Evolutionary conservation across 2,113 vertebrate species (phyloP).

Genomic region (Falco punctatus): DNA sequence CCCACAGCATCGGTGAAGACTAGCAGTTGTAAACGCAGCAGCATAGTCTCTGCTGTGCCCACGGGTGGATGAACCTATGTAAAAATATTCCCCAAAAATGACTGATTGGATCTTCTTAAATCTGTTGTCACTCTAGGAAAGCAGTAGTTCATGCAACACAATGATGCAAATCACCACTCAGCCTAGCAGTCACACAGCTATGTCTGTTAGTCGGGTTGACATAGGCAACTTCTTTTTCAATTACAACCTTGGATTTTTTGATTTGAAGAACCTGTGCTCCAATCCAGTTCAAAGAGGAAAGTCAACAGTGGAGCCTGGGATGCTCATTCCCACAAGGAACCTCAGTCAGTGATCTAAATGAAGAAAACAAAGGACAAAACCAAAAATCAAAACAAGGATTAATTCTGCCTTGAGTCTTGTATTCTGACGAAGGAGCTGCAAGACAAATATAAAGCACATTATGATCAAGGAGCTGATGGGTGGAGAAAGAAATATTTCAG

Average conservation of each 20-base stretch:
- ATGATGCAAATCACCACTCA: not conserved
- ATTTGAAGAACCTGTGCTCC: not conserved
- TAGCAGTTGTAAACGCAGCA: not conserved
- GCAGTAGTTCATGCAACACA: not conserved
- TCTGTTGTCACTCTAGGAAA: not conserved
- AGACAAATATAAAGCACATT: not conserved
- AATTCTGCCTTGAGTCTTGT: not conserved
- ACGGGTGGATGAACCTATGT: not conserved
- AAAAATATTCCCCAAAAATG: not conserved
- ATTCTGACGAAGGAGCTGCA: not conserved
- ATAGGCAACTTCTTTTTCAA: not conserved
- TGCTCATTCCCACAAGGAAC: not conserved
- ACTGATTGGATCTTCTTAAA: not conserved
- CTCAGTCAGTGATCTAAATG: not conserved
- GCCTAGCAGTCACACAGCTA: not conserved
- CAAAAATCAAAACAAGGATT: not conserved
- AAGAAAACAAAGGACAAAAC: not conserved
- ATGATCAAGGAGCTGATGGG: constrained; percentile 1
- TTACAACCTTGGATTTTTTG: not conserved
- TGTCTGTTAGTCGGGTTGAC: not conserved
- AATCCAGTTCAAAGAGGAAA: not conserved
- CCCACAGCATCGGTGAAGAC: fast-evolving
- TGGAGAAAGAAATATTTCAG: not conserved
- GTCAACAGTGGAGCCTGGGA: not conserved
- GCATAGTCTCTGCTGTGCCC: not conserved